phyloP scores from a whole-genome alignment of 2,113 vertebrate genomes.

The Bombycilla garrulus region DNA sequence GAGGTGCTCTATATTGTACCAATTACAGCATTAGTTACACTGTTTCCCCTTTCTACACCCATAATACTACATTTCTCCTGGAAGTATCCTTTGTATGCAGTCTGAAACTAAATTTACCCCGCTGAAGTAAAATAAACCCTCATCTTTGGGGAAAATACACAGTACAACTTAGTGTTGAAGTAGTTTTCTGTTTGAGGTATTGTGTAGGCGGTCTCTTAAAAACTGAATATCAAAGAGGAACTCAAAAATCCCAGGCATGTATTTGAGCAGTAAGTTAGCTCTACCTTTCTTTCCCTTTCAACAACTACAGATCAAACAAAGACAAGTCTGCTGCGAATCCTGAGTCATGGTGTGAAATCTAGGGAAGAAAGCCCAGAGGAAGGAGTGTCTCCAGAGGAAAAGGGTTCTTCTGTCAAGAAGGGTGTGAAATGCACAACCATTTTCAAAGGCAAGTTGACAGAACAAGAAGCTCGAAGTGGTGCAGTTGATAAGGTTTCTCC shows the following conservation, averaged over 20 bases:
- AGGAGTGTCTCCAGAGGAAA: slow-evolving; percentile 31
- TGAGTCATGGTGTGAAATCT: neutral
- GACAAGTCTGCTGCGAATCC: slow-evolving; percentile 70
- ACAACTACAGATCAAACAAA: slow-evolving; percentile 72
- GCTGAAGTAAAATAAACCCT: neutral
- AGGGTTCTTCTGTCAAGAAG: neutral
- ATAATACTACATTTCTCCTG: neutral
- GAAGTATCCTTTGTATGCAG: neutral
- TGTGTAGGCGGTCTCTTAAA: neutral
- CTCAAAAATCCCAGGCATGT: neutral
- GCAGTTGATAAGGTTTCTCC: neutral
- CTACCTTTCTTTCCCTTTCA: neutral
- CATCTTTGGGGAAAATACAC: neutral
- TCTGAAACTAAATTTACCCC: neutral
- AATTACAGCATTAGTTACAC: neutral
- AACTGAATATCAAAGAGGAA: neutral
- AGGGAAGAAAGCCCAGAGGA: slow-evolving; percentile 5
- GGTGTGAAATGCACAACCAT: neutral
- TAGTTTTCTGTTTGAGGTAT: neutral
- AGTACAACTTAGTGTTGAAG: neutral
- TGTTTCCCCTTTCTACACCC: neutral
- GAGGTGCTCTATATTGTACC: neutral
- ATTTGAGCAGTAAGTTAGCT: neutral
- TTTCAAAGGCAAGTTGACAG: slow-evolving; percentile 54
- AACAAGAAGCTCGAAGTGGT: neutral